Base-by-base conservation (phyloP, 2,797 vertebrate species). In the Smutsia temminckii region DNA sequence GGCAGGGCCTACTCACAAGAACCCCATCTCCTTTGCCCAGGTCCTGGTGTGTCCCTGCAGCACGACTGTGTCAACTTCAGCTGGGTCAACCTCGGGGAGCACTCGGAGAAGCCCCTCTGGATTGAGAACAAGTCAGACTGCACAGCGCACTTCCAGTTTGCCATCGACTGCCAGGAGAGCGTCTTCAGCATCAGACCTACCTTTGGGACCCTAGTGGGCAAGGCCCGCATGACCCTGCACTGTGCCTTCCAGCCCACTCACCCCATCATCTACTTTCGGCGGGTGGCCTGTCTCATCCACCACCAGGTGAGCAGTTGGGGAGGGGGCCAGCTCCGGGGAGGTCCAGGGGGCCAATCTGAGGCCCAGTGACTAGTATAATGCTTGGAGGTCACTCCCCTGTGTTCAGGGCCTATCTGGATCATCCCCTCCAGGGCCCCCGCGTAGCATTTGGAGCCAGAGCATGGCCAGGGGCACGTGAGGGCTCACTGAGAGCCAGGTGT, bases 231-330 rank as follows among this genome's bases (percentile, higher is more conserved):
- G 81, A 98, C 42, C 6, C 89, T 99, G 96, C 98, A 40, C 61
- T 98, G 99, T n/a, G 95, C 89, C 75, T 99, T 99, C 96, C 98
- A 86, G 95, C 99, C 99, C 27, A 95, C 95, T 32, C 98, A 98
- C 10, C 97, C 99, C 29, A 98, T 99, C 89, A 98, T 97, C 91
- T 99, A 99, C 97, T 98, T 99, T 96, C 99, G 99, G 97, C 98
- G 98, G 96, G 98, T 99, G 63, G 96, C 97, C 34, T 99, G 99
- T 97, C 98, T 99, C 64, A 93, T 99, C 93, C 98, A 99, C 85
- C 98, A 99, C 95, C 98, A 98, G 99, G 99, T 99, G 98, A 42
- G 98, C 25, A 5, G 51, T 18, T 3, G 25, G 32, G 32, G 29
- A 16, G n/a, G 32, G 17, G 16, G 23, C 0, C 0, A 9, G 25